Conservation (phyloP, 2,113 vertebrate species). For the Elephantulus edwardii region DNA sequence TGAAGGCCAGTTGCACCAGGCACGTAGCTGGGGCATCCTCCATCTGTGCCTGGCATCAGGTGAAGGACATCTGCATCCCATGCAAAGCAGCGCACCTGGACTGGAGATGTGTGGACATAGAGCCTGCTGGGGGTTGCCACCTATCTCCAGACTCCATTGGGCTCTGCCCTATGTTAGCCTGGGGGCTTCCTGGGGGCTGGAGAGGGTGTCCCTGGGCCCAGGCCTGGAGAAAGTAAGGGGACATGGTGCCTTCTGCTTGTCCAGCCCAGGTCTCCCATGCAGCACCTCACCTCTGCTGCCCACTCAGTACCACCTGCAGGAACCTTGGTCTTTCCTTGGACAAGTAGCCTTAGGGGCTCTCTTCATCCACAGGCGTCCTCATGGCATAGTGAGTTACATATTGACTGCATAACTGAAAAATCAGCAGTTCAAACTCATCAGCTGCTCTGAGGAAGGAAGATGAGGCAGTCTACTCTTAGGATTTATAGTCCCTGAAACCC, state of each 20-base stretch:
- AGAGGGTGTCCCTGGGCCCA: neutral
- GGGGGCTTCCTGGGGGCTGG: neutral
- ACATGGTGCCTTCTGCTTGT: neutral
- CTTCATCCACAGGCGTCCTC: too few species aligned
- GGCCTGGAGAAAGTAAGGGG: neutral
- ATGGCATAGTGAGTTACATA: too few species aligned
- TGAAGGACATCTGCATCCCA: neutral
- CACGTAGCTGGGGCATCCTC: neutral
- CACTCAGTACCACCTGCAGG: neutral
- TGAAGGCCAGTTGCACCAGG: neutral
- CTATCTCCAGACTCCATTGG: neutral
- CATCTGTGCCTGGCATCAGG: neutral
- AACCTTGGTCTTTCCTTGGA: neutral
- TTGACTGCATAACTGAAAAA: too few species aligned
- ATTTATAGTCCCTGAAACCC: too few species aligned
- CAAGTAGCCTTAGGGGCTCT: neutral
- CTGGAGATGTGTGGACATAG: neutral
- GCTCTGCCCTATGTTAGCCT: neutral
- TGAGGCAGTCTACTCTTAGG: too few species aligned
- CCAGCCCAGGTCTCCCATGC: neutral
- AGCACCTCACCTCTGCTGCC: rapidly evolving
- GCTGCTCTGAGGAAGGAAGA: too few species aligned
- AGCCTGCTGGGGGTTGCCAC: neutral
- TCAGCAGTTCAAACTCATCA: too few species aligned
- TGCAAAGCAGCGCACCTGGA: neutral